Evolutionary conservation across 2,888 invertebrate species (phyloP).

Genomic region (Unio pictorum): DNA sequence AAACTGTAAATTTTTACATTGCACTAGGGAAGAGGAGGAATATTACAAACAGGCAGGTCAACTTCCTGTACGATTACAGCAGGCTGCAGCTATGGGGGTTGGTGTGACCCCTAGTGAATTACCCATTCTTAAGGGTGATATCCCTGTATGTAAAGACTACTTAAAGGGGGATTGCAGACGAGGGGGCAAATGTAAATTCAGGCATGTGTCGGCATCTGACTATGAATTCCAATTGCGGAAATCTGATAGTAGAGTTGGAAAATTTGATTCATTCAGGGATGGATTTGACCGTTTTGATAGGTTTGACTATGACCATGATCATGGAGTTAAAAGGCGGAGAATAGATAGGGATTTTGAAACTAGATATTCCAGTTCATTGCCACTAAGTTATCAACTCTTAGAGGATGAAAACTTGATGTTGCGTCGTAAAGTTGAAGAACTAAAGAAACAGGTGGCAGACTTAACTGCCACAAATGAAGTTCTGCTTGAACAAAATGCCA

Average conservation of each 20-base stretch:
- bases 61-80: conserved; percentile 75
- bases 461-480: conserved; percentile 85
- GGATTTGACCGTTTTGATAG: conserved; percentile 48
- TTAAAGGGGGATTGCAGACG: conserved; percentile 77
- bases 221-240: conserved; percentile 48
- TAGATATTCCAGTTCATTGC: conserved; percentile 42
- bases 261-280: conserved; percentile 33
- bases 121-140: conserved; percentile 54
- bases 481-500: conserved; percentile 84
- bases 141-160: conserved; percentile 78
- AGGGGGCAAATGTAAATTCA: conserved; percentile 74
- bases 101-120: conserved; percentile 59
- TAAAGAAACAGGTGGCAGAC: conserved; percentile 81
- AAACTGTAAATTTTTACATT: conserved; percentile 85
- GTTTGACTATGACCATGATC: conserved; percentile 49
- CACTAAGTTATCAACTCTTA: conserved; percentile 61
- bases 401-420: conserved; percentile 81
- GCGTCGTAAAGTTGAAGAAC: conserved; percentile 79
- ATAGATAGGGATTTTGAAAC: conserved; percentile 50
- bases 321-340: conserved; percentile 50
- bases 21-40: conserved; percentile 81
- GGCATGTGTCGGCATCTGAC: conserved; percentile 67
- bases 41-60: conserved; percentile 82
- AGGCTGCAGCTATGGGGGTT: conserved; percentile 64
- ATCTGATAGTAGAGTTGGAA: conserved; percentile 36